Percentiles rank a stretch among this genome's conserved stretches.
Evolutionary conservation across 2,797 vertebrate species (phyloP).

Genomic region (Enteromius mattozi): DNA sequence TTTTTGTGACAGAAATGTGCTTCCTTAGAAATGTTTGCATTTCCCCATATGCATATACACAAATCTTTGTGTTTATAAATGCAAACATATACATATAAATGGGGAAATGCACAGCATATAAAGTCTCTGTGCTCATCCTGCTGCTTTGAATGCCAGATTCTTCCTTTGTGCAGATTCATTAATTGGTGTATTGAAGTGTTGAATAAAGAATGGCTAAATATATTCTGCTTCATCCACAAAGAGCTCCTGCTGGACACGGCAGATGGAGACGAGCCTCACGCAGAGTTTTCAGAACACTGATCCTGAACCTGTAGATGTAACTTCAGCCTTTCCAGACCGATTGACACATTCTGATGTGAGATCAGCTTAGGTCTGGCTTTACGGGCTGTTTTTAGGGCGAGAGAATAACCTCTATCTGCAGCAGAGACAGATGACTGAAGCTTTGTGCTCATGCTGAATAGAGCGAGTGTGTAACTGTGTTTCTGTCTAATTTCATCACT

Average conservation of each 20-base stretch:
- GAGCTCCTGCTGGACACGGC: constrained; percentile 14
- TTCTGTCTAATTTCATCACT: constrained; percentile 32
- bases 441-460: constrained; percentile 52
- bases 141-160: constrained; percentile 38
- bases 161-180: constrained; percentile 37
- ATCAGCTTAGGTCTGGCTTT: neutral
- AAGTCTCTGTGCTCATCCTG: neutral
- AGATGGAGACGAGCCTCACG: neutral
- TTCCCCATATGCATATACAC: neutral
- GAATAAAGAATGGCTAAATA: constrained; percentile 39
- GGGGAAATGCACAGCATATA: neutral
- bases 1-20: neutral
- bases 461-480: constrained; percentile 28
- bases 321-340: neutral
- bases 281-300: constrained; percentile 12
- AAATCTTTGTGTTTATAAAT: neutral
- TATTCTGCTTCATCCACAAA: constrained; percentile 41
- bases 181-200: constrained; percentile 21
- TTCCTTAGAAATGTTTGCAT: neutral
- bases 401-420: constrained; percentile 17
- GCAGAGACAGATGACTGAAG: constrained; percentile 23
- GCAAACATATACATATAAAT: neutral
- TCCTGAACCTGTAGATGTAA: neutral
- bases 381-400: neutral
- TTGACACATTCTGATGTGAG: constrained; percentile 5